Evolutionary conservation across 37 sponge, comb jelly and placozoan genomes (phyloP).

Genomic region (Diacarnus erythraeanus): DNA sequence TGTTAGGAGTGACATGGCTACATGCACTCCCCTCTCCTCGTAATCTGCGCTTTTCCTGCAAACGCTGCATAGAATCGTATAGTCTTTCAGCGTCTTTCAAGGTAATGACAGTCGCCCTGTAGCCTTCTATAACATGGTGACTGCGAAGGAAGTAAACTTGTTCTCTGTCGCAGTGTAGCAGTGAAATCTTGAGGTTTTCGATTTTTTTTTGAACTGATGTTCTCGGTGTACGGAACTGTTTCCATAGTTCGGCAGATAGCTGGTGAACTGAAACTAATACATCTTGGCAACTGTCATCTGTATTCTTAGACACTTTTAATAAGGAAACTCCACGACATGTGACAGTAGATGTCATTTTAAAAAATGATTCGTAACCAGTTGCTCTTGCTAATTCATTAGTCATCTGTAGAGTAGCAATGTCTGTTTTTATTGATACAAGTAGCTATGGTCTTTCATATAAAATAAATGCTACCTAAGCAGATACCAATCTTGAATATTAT

Average conservation of each 20-base stretch:
- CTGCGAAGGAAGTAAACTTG: slow-evolving; percentile 19
- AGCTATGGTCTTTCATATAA: too few species aligned
- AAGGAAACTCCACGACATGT: neutral
- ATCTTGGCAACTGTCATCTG: neutral
- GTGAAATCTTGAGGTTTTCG: slow-evolving; percentile 5
- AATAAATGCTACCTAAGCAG: too few species aligned
- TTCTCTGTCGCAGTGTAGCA: slow-evolving; percentile 4
- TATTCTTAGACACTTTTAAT: neutral
- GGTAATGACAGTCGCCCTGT: slow-evolving; percentile 26
- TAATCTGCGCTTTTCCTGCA: slow-evolving; percentile 22
- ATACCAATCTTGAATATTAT: too few species aligned
- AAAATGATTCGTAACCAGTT: too few species aligned
- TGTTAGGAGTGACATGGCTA: neutral
- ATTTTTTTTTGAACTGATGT: slow-evolving; percentile 47
- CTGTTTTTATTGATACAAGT: too few species aligned
- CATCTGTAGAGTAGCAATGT: too few species aligned
- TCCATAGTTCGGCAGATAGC: slow-evolving; percentile 32
- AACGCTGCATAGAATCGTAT: slow-evolving; percentile 33
- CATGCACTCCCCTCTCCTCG: neutral
- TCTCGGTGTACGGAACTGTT: slow-evolving; percentile 31
- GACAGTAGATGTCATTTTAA: neutral
- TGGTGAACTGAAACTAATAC: slow-evolving; percentile 36
- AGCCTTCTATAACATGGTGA: slow-evolving; percentile 17
- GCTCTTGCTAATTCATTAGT: too few species aligned
- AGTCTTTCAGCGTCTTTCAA: slow-evolving; percentile 23